These are phyloP conservation scores for Lamellibrachia luymesi DNA, from an alignment of 1,140 invertebrate genomes.

Conservation along the genomic window DNA sequence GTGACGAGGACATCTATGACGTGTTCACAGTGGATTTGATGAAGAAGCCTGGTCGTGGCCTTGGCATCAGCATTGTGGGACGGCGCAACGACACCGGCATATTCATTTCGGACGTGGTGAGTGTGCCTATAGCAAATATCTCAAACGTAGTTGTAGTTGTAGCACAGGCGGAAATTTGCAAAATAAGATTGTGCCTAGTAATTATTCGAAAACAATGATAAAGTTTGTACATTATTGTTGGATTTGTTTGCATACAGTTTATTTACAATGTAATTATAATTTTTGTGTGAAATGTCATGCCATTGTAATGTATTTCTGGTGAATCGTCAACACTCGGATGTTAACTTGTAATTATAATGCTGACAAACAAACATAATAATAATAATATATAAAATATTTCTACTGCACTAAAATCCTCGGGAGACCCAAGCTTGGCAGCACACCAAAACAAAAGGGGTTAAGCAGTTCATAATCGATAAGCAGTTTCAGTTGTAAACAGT, in stretches of 20 bases:
- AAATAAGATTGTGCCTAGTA: background rate
- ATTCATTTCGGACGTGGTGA: slow-evolving; percentile 92
- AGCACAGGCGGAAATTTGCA: too few relatives aligned
- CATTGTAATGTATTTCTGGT: too few relatives aligned
- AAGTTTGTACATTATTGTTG: background rate
- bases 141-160: background rate
- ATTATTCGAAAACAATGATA: background rate
- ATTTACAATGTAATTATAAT: background rate
- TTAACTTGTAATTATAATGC: too few relatives aligned
- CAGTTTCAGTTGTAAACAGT: too few relatives aligned
- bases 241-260: background rate
- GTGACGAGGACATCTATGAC: slow-evolving; percentile 71
- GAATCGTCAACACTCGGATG: too few relatives aligned
- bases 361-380: too few relatives aligned
- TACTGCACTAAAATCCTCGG: too few relatives aligned
- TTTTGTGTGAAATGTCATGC: too few relatives aligned
- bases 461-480: too few relatives aligned
- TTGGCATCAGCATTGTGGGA: slow-evolving; percentile 88
- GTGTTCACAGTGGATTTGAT: slow-evolving; percentile 85
- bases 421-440: too few relatives aligned
- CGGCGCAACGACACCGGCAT: slow-evolving; percentile 83
- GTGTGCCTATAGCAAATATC: slow-evolving; percentile 39
- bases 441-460: too few relatives aligned
- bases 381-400: too few relatives aligned
- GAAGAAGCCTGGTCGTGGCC: slow-evolving; percentile 88